These are phyloP conservation scores for Mormyrus hasselquistii DNA, from an alignment of 2,797 vertebrate species.

Conservation along the genomic window DNA sequence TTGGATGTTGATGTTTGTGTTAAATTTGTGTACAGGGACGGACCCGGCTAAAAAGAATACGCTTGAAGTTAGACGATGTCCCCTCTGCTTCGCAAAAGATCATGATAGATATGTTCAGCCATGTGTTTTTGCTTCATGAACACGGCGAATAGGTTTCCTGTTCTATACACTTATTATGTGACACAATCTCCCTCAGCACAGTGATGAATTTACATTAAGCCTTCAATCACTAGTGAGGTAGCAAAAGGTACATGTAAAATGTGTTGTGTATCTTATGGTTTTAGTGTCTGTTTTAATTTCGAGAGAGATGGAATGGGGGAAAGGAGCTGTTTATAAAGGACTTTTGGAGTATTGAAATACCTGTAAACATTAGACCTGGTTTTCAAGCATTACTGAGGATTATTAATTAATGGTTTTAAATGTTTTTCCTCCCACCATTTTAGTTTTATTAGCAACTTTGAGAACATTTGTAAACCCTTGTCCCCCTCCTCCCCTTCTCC, in stretches of 20 bases:
- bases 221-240: neutral
- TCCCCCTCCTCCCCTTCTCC: neutral
- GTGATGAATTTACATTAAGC: neutral
- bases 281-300: neutral
- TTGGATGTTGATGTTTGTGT: neutral
- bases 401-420: neutral
- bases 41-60: neutral
- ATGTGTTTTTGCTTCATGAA: neutral
- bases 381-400: neutral
- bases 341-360: neutral
- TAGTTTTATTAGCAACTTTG: neutral
- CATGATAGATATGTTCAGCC: neutral
- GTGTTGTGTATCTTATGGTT: neutral
- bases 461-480: neutral
- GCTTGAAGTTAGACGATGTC: neutral
- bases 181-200: neutral
- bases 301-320: neutral
- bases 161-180: neutral
- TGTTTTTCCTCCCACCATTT: neutral
- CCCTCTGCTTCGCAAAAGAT: neutral
- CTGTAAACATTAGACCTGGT: neutral
- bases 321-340: neutral
- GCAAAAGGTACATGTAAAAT: neutral
- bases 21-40: neutral
- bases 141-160: neutral